Evolutionary conservation across 2,797 vertebrate species (phyloP).

Genomic region (Sebastolobus altivelis): DNA sequence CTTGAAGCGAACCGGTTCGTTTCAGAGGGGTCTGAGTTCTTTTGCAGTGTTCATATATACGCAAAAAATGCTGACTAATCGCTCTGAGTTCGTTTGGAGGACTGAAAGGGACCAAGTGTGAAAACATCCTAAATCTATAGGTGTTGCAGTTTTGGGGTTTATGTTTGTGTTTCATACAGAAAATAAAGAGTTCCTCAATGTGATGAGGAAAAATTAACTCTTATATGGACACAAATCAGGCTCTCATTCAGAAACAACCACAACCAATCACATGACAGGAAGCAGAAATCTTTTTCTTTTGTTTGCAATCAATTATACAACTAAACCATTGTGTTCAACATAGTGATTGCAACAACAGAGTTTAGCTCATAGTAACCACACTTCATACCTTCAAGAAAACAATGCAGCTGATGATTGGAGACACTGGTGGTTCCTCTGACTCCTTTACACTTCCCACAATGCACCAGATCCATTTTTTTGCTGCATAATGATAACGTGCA

Average conservation of each 20-base stretch:
- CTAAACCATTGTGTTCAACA: conserved; percentile 29
- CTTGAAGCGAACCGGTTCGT: no score
- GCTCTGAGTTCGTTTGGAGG: no score
- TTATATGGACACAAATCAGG: conserved; percentile 30
- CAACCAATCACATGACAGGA: conserved; percentile 10
- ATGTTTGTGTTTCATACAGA: background rate
- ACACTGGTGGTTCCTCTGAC: conserved; percentile 23
- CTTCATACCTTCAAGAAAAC: conserved; percentile 44
- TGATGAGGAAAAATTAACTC: background rate
- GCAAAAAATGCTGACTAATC: no score
- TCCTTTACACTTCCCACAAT: conserved; percentile 22
- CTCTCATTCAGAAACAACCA: conserved; percentile 34
- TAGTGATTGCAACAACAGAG: conserved; percentile 42
- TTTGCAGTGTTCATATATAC: no score
- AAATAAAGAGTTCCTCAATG: background rate
- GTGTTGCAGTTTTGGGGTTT: background rate
- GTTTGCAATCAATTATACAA: conserved; percentile 57
- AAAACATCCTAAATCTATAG: no score
- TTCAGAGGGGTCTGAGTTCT: no score
- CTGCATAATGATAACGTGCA: conserved; percentile 19
- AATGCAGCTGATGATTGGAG: conserved; percentile 76
- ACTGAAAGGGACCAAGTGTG: no score
- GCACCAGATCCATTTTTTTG: conserved; percentile 28
- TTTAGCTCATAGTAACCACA: conserved; percentile 20
- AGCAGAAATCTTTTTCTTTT: background rate